phyloP scores from a whole-genome alignment of 2,888 invertebrate species.

The Conistra vaccinii region DNA sequence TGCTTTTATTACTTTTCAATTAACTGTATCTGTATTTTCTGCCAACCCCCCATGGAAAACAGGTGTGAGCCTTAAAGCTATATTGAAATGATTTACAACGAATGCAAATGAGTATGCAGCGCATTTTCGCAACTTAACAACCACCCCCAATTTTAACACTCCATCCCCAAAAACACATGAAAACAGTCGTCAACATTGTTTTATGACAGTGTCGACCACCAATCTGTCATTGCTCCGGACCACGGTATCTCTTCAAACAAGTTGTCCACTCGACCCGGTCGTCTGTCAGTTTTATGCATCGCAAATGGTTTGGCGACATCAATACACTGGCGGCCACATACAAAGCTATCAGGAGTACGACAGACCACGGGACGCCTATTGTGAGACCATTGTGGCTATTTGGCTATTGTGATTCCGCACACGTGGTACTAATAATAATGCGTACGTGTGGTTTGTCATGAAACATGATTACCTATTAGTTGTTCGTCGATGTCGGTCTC shows the following conservation, averaged over 20 bases:
- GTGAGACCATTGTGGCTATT: slow-evolving; percentile 65
- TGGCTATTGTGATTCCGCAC: slow-evolving; percentile 60
- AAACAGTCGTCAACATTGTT: not conserved
- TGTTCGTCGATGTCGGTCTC: slow-evolving; percentile 12
- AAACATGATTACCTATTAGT: slow-evolving; percentile 26
- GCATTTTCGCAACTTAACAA: not conserved
- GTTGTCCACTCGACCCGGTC: slow-evolving; percentile 38
- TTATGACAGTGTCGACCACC: not conserved
- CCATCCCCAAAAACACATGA: not conserved
- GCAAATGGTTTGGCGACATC: slow-evolving; percentile 64
- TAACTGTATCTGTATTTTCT: not conserved
- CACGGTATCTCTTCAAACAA: slow-evolving; percentile 26
- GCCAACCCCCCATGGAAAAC: not conserved
- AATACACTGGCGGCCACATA: slow-evolving; percentile 65
- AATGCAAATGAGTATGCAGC: not conserved
- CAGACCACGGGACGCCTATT: slow-evolving; percentile 68
- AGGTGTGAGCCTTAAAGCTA: not conserved
- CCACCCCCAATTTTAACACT: not conserved
- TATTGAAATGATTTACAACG: not conserved
- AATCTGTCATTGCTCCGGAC: slow-evolving; percentile 28
- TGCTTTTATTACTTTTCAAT: not conserved
- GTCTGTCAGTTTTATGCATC: slow-evolving; percentile 58
- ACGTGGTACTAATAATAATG: slow-evolving; percentile 58
- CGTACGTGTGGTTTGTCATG: slow-evolving; percentile 42
- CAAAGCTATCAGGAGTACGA: slow-evolving; percentile 71